Evolutionary conservation across 2,797 vertebrate genomes (phyloP).

Genomic region (Heliangelus exortis): DNA sequence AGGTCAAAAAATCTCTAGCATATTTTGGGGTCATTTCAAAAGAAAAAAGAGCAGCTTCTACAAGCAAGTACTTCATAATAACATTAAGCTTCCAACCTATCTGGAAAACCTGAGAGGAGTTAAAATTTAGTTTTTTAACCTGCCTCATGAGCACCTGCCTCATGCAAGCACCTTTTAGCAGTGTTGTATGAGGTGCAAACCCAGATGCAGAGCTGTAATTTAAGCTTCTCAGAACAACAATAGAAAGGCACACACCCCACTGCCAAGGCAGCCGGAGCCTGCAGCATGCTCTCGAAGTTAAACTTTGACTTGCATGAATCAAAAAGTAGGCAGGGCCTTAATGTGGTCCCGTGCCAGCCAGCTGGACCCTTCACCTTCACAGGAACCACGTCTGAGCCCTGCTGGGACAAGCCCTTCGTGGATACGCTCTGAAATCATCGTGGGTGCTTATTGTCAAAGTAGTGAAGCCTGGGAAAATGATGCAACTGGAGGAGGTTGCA

Average conservation of each 20-base stretch:
- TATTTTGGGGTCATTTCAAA: not conserved
- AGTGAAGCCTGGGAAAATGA: not conserved
- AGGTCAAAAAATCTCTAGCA: not conserved
- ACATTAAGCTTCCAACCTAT: not conserved
- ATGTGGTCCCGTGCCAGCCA: not conserved
- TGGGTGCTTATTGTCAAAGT: not conserved
- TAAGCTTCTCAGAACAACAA: not conserved
- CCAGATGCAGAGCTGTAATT: not conserved
- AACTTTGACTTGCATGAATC: not conserved
- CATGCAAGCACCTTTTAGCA: not conserved
- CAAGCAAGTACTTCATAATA: not conserved
- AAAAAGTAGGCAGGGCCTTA: not conserved
- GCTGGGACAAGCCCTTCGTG: not conserved
- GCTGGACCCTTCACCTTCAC: not conserved
- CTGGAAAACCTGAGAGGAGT: not conserved
- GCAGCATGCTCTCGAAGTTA: not conserved
- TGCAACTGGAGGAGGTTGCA: not conserved
- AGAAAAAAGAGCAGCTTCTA: not conserved
- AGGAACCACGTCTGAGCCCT: not conserved
- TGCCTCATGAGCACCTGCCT: not conserved
- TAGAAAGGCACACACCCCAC: not conserved
- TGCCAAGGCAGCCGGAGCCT: not conserved
- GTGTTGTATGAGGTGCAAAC: not conserved
- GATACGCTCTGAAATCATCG: fast-evolving
- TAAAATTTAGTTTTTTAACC: not conserved